phyloP scores from a whole-genome alignment of 2,113 vertebrate species.

The Macroglossus sobrinus region DNA sequence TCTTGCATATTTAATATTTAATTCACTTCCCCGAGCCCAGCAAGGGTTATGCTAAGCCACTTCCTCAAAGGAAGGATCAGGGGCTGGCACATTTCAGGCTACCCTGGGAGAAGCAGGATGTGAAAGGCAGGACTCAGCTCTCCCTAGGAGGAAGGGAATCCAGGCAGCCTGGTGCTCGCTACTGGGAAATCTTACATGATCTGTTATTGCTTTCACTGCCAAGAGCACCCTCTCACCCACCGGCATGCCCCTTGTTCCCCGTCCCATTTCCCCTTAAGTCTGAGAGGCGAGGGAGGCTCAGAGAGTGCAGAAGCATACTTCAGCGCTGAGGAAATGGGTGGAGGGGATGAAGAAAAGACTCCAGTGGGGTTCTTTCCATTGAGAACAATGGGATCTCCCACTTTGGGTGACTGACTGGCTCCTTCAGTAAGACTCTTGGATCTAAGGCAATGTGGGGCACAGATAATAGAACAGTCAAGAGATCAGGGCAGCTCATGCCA shows the following conservation, averaged over 20 bases:
- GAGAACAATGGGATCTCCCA: neutral
- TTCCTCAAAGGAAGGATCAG: constrained; percentile 2
- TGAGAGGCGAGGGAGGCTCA: neutral
- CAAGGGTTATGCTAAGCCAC: neutral
- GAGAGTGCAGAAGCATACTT: neutral
- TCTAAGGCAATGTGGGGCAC: neutral
- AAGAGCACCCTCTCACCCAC: neutral
- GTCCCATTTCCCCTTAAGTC: neutral
- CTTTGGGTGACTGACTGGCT: neutral
- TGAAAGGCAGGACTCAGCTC: neutral
- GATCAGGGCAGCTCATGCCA: neutral
- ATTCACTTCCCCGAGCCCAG: constrained; percentile 2
- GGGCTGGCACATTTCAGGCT: neutral
- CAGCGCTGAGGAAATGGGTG: neutral
- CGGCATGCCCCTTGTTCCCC: neutral
- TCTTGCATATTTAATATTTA: constrained; percentile 49
- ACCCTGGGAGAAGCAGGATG: constrained; percentile 8
- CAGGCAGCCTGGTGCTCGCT: neutral
- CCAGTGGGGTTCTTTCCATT: neutral
- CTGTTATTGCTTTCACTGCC: neutral
- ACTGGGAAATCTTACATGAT: neutral
- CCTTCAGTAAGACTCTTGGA: neutral
- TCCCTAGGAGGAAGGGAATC: neutral
- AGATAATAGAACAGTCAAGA: neutral
- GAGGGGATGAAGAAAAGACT: neutral